Base-by-base conservation (phyloP, 2,797 vertebrate species). In the Oryzias dopingdopingensis region DNA sequence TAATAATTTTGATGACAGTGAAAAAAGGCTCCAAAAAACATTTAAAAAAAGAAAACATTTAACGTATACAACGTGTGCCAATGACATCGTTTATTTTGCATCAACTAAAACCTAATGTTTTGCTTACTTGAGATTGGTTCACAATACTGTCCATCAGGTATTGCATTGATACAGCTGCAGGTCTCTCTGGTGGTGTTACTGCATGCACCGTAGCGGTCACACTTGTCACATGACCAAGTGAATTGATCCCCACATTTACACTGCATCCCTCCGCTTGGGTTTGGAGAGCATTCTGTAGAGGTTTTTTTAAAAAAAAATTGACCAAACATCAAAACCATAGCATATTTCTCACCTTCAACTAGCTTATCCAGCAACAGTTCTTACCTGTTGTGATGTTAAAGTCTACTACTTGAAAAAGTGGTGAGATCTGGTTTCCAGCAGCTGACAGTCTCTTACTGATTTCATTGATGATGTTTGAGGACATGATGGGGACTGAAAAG, bases 151-250 rank as follows among this genome's bases (percentile, higher is more conserved):
- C 62, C 63, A 2, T 57, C 3, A 15, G 81, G 83, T 61, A 67
- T 48, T 44, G 26, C 66, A 51, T 80, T 68, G 2, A 74, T 72
- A 42, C 78, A 82, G 0, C 2, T 18, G 32, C 85, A 87, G 14
- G 37, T 54, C 23, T 16, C 15, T 14, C 7, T 20, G 1, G 23
- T 59, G 4, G 14, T 8, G 18, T 53, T 58, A 12, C 4, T 24
- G 49, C 85, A 87, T 0, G 14, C 14, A n/a, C 47, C 23, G 0
- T 73, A 67, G 10, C 0, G 5, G 14, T 6, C 1, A 58, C 83
- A 85, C 20, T 37, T 59, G 52, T 77, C 71, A 78, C 78, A 82
- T 49, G 81, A 48, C 74, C 72, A 87, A 15, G 53, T 52, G 59
- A 62, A 85, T 4, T 42, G 10, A 2, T 74, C 44, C 62, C 81